These are phyloP conservation scores for Halictus rubicundus DNA, from an alignment of 1,140 invertebrate genomes.

Conservation along the genomic window DNA sequence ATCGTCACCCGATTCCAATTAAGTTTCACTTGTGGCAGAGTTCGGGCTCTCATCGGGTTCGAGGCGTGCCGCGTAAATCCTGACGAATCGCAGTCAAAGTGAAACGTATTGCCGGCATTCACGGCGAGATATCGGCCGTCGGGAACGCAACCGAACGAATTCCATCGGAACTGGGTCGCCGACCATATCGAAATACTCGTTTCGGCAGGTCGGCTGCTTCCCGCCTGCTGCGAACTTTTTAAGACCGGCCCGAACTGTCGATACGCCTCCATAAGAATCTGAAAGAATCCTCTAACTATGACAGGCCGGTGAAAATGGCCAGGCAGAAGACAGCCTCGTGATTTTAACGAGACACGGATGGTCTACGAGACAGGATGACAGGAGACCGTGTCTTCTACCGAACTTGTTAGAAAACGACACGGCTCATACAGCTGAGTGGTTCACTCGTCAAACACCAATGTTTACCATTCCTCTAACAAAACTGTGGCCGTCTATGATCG, in stretches of 20 bases:
- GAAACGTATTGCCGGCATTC: slow-evolving; percentile 4
- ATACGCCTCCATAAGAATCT: slow-evolving; percentile 2
- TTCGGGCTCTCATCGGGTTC: neutral
- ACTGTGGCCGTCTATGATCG: too few relatives aligned
- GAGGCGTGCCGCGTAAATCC: neutral
- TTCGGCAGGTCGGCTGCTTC: slow-evolving; percentile 17
- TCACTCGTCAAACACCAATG: too few relatives aligned
- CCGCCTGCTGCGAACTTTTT: slow-evolving; percentile 21
- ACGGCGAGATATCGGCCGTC: neutral
- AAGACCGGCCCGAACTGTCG: slow-evolving; percentile 34
- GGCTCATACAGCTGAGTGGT: too few relatives aligned
- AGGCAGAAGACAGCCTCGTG: neutral
- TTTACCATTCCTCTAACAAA: too few relatives aligned
- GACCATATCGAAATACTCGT: slow-evolving; percentile 51
- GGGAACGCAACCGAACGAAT: neutral
- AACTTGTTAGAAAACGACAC: too few relatives aligned
- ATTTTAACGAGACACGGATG: neutral
- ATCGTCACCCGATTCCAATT: neutral
- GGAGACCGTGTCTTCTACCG: neutral
- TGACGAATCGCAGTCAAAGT: slow-evolving; percentile 28
- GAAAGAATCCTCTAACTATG: neutral
- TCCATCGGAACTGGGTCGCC: slow-evolving; percentile 51
- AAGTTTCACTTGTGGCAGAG: neutral
- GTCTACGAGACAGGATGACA: neutral
- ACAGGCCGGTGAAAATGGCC: neutral